These are phyloP conservation scores for Hypsopygia costalis DNA, from an alignment of 2,888 invertebrate species.

Conservation along the genomic window DNA sequence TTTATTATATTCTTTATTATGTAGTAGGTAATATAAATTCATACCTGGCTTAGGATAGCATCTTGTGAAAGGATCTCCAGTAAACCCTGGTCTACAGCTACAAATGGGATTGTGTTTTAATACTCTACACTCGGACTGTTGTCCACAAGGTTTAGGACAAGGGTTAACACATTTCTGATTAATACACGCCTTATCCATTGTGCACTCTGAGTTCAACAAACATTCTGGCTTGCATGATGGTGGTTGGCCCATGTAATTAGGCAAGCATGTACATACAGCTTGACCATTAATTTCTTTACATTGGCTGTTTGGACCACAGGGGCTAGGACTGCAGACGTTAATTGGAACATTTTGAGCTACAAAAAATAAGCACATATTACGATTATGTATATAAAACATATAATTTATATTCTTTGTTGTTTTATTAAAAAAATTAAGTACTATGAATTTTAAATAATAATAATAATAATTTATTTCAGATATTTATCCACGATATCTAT, in stretches of 20 bases:
- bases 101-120: conserved; percentile 87
- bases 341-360: conserved; percentile 64
- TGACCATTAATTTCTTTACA: conserved; percentile 79
- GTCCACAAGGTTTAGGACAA: conserved; percentile 86
- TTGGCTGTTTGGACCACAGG: conserved; percentile 83
- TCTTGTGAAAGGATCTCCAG: conserved; percentile 84
- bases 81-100: conserved; percentile 81
- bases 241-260: conserved; percentile 84
- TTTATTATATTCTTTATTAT: too few relatives aligned
- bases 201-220: conserved; percentile 84
- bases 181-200: conserved; percentile 82
- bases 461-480: too few relatives aligned
- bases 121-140: conserved; percentile 85
- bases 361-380: conserved; percentile 19
- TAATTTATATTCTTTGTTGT: too few relatives aligned
- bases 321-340: conserved; percentile 78
- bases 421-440: too few relatives aligned
- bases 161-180: conserved; percentile 87
- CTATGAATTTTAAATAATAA: too few relatives aligned
- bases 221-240: conserved; percentile 86
- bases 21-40: too few relatives aligned
- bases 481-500: too few relatives aligned
- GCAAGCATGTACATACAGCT: conserved; percentile 86
- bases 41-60: conserved; percentile 80
- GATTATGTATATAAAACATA: background rate